Percentiles rank a stretch among this genome's conserved stretches.
Evolutionary conservation across 2,888 invertebrate genomes (phyloP).

Genomic region (Frankliniella intonsa): DNA sequence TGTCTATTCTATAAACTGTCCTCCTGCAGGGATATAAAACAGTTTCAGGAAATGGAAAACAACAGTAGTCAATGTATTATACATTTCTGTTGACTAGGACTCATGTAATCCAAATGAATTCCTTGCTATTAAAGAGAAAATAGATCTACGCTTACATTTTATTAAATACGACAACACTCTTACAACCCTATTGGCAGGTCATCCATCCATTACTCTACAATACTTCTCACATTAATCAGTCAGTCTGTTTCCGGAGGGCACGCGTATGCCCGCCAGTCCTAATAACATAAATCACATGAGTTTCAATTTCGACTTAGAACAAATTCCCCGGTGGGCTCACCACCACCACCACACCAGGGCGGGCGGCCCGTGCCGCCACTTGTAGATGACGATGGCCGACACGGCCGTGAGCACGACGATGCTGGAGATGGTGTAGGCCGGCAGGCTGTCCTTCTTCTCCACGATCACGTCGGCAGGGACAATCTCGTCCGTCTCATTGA

Average conservation of each 20-base stretch:
- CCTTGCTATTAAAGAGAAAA: not conserved
- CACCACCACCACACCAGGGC: constrained; percentile 15
- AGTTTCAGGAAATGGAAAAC: no score
- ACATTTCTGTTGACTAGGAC: no score
- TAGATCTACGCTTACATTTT: not conserved
- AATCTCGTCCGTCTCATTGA: constrained; percentile 33
- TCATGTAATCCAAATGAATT: not conserved
- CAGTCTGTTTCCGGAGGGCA: constrained; percentile 5
- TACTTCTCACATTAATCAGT: not conserved
- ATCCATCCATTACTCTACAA: no score
- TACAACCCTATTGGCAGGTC: no score
- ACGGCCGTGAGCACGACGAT: constrained; percentile 1
- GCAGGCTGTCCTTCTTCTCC: constrained; percentile 36
- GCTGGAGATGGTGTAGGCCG: constrained; percentile 1
- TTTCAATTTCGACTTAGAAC: not conserved
- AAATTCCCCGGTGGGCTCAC: not conserved
- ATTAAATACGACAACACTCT: no score
- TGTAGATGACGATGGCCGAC: not conserved
- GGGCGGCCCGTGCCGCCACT: not conserved
- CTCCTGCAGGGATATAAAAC: no score
- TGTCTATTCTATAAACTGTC: no score
- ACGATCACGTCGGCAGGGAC: constrained; percentile 33
- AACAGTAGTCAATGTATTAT: no score
- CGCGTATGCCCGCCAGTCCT: not conserved
- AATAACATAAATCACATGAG: not conserved